Evolutionary conservation across 2,888 invertebrate genomes (phyloP).

Genomic region (Anorthoa munda): DNA sequence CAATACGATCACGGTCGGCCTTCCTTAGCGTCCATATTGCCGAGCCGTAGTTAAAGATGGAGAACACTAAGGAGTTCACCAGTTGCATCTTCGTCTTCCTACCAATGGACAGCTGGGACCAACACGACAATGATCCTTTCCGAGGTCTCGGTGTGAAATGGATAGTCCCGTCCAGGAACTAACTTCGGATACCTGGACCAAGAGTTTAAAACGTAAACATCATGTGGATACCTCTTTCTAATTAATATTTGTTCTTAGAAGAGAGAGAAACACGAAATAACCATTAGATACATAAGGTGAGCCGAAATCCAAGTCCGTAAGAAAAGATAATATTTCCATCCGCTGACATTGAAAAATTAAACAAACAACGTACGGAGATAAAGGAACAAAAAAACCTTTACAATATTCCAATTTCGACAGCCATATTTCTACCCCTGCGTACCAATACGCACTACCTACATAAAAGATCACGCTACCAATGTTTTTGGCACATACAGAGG

Average conservation of each 20-base stretch:
- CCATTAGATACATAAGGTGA: neutral
- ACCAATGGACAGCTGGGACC: too few relatives aligned
- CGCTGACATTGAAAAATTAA: slow-evolving; percentile 6
- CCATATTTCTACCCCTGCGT: slow-evolving; percentile 29
- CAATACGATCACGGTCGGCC: too few relatives aligned
- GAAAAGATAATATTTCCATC: neutral
- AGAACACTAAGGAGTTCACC: too few relatives aligned
- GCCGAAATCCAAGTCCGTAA: neutral
- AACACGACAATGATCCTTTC: too few relatives aligned
- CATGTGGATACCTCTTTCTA: too few relatives aligned
- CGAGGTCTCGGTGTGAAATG: too few relatives aligned
- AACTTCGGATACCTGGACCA: too few relatives aligned
- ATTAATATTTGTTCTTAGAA: neutral
- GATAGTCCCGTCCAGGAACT: too few relatives aligned
- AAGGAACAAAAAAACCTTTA: slow-evolving; percentile 1
- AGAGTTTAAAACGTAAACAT: too few relatives aligned
- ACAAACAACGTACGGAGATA: neutral
- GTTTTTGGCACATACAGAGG: slow-evolving; percentile 51
- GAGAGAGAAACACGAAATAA: neutral
- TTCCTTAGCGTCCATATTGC: too few relatives aligned
- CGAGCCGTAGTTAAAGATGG: too few relatives aligned
- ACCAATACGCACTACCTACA: slow-evolving; percentile 40
- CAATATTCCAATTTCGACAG: slow-evolving; percentile 27
- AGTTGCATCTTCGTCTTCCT: too few relatives aligned
- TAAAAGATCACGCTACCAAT: slow-evolving; percentile 57